A percentile compares a stretch with the other conserved stretches of the same genome.
These are phyloP conservation scores for Notodonta dromedarius DNA, from an alignment of 2,888 invertebrate genomes.

Conservation along the genomic window DNA sequence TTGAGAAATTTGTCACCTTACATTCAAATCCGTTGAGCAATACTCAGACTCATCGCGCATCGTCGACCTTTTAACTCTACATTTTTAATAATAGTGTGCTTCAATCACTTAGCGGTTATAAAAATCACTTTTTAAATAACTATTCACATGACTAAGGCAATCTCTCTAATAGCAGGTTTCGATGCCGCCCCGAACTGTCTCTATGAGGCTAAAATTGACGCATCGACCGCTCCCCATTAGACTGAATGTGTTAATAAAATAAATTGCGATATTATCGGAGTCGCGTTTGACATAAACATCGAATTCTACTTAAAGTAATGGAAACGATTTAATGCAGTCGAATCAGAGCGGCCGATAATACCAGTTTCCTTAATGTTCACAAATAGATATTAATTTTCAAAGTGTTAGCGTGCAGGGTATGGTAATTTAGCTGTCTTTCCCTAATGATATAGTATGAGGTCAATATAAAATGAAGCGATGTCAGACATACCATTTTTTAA, in stretches of 20 bases:
- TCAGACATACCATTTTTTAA: background rate
- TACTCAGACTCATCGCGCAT: too few species aligned
- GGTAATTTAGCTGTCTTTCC: conserved; percentile 4
- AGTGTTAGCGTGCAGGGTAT: conserved; percentile 25
- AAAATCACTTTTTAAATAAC: too few species aligned
- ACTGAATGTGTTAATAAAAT: conserved; percentile 75
- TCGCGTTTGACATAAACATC: conserved; percentile 80
- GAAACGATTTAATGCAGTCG: conserved; percentile 76
- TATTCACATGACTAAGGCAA: too few species aligned
- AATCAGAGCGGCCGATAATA: conserved; percentile 69
- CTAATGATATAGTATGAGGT: background rate
- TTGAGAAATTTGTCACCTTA: too few species aligned
- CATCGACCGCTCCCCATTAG: conserved; percentile 63
- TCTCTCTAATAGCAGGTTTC: background rate
- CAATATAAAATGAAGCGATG: background rate
- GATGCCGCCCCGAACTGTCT: background rate
- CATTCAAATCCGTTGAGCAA: too few species aligned
- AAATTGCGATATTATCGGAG: conserved; percentile 79
- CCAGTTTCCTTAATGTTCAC: conserved; percentile 53
- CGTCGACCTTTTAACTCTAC: background rate
- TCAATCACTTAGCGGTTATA: too few species aligned
- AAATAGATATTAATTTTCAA: conserved; percentile 49
- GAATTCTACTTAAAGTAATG: conserved; percentile 83
- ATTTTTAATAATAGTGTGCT: background rate
- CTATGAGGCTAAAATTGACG: conserved; percentile 22